Percentiles rank a stretch among this genome's conserved stretches.
phyloP scores from a whole-genome alignment of 2,797 vertebrate genomes.

The Acipenser transmontanus region DNA sequence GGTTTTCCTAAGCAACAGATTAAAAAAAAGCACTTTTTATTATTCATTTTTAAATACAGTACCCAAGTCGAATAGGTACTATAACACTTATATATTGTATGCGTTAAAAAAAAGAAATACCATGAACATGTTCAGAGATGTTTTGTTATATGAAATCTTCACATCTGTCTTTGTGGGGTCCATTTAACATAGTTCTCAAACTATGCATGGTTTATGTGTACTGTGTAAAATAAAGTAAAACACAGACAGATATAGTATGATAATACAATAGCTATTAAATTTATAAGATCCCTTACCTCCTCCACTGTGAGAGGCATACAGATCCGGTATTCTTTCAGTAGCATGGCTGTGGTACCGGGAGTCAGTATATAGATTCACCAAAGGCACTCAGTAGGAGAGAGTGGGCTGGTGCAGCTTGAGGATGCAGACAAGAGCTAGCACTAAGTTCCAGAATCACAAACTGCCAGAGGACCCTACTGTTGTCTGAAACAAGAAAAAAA shows the following conservation, averaged over 20 bases:
- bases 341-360: conserved; percentile 35
- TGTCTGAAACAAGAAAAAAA: not conserved
- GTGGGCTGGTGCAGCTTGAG: not conserved
- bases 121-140: no score
- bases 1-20: no score
- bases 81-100: no score
- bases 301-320: conserved; percentile 62
- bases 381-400: not conserved
- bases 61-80: no score
- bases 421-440: not conserved
- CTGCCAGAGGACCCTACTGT: not conserved
- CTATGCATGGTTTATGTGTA: no score
- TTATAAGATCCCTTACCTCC: conserved; percentile 44
- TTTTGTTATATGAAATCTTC: no score
- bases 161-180: no score
- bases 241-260: not conserved
- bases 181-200: no score
- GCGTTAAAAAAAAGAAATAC: no score
- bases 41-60: no score
- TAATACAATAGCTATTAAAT: not conserved
- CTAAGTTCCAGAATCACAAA: not conserved
- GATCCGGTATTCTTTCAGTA: conserved; percentile 61
- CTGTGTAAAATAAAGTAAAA: no score
- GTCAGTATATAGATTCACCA: conserved; percentile 18
- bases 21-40: no score